These are phyloP conservation scores for Lepidocyrtoides sp. DNA, from an alignment of 2,888 invertebrate genomes.

Conservation along the genomic window DNA sequence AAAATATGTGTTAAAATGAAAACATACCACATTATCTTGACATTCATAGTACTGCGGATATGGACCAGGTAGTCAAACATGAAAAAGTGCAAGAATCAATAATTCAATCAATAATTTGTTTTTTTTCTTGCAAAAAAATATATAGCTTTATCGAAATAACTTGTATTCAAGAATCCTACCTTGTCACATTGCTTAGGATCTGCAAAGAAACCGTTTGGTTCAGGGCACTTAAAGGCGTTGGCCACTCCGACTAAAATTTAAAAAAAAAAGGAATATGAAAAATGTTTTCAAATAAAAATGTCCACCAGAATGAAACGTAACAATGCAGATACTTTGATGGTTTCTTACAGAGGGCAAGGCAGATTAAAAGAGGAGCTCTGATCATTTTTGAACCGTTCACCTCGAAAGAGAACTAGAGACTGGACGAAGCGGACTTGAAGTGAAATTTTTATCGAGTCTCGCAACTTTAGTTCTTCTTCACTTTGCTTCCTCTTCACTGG, in stretches of 20 bases:
- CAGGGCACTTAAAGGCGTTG: slow-evolving; percentile 91
- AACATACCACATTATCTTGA: no score
- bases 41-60: slow-evolving; percentile 93
- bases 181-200: slow-evolving; percentile 95
- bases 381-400: slow-evolving; percentile 80
- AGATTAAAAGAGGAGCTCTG: slow-evolving; percentile 72
- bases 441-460: slow-evolving; percentile 73
- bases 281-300: background rate
- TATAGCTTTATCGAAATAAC: no score
- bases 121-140: no score
- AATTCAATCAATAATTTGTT: no score
- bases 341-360: slow-evolving; percentile 74
- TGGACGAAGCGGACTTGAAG: slow-evolving; percentile 76
- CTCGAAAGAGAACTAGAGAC: slow-evolving; percentile 73
- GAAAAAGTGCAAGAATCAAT: no score
- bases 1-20: no score
- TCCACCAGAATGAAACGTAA: no score
- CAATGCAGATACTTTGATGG: no score
- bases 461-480: slow-evolving; percentile 64
- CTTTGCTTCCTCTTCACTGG: slow-evolving; percentile 68
- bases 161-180: no score
- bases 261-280: background rate
- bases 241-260: slow-evolving; percentile 80
- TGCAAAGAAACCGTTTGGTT: slow-evolving; percentile 87
- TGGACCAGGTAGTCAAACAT: no score